Evolutionary conservation across 2,888 invertebrate genomes (phyloP).

Genomic region (Pristionchus entomophagus): DNA sequence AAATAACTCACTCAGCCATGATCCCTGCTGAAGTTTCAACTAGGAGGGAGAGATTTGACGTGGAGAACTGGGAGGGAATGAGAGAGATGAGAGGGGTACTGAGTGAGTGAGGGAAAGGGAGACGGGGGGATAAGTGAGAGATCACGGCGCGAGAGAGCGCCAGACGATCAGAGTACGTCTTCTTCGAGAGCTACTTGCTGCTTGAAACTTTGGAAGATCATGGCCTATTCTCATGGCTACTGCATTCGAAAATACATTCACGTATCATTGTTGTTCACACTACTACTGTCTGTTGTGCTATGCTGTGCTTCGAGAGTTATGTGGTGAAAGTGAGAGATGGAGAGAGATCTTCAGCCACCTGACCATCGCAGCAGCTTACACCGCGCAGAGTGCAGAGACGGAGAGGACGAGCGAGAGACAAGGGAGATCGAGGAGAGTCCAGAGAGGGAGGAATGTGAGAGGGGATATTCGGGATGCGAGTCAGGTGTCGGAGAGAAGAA

Average conservation of each 20-base stretch:
- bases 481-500: too few species aligned
- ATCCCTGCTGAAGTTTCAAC: neutral
- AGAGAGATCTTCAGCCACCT: too few species aligned
- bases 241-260: too few species aligned
- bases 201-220: too few species aligned
- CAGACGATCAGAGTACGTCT: neutral
- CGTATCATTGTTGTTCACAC: too few species aligned
- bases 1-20: conserved; percentile 19
- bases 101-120: neutral
- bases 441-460: too few species aligned
- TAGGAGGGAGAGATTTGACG: conserved; percentile 12
- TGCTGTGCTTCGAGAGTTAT: neutral
- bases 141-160: neutral
- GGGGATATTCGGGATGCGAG: too few species aligned
- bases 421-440: too few species aligned
- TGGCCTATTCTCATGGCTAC: too few species aligned
- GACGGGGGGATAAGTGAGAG: neutral
- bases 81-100: neutral
- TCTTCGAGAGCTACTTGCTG: neutral
- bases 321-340: too few species aligned
- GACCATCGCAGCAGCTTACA: neutral
- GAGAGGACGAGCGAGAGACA: too few species aligned
- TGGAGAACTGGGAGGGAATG: conserved; percentile 32
- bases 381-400: neutral
- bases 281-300: too few species aligned